Base-by-base conservation (phyloP, 92 coral and sea anemone species). In the Pocillopora meandrina region DNA sequence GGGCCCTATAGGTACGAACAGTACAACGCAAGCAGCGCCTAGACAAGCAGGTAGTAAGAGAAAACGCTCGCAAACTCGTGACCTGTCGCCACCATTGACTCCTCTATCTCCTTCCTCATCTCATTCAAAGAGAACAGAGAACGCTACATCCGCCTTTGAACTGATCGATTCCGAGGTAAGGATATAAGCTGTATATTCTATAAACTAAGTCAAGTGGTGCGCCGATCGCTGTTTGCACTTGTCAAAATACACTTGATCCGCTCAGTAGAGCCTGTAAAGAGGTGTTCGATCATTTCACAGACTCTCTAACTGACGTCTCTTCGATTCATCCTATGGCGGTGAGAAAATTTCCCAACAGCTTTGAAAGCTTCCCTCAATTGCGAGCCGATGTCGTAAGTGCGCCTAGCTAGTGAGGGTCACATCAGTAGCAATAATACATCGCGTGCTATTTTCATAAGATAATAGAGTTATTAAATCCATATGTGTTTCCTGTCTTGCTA, bases 31-130 rank as follows among this genome's bases (percentile, higher is more conserved):
- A 77, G 82, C 85, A 86, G 86, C 91, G 75, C 85, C 86, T 85
- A 90, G 92, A 59, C 89, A 90, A 74, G 55, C 83, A 68, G 90
- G 84, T 75, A 82, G 75, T 65, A 92, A 92, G 83, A 90, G 93
- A 91, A 91, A 87, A 78, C 90, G 93, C 36, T 90, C 94, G 61
- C 94, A 93, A 64, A 91, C 94, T 81, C 93, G 98, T 86, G 98
- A 94, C 87, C 74, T 96, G 87, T 94, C 98, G 92, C 98, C 98
- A 88, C 98, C 98, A 87, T 92, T 95, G 74, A 96, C 98, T 87
- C 98, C 98, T 88, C 93, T 96, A 91, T 94, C 98, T 83, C 98
- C 98, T 69, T 81, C 98, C 56, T 85, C 93, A 90, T 92, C 98
- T 91, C 95, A 95, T 84, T 91, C 95, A 89, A 90, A 89, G 81